Conservation (phyloP, 2,797 vertebrate species). For the Sebastes umbrosus region DNA sequence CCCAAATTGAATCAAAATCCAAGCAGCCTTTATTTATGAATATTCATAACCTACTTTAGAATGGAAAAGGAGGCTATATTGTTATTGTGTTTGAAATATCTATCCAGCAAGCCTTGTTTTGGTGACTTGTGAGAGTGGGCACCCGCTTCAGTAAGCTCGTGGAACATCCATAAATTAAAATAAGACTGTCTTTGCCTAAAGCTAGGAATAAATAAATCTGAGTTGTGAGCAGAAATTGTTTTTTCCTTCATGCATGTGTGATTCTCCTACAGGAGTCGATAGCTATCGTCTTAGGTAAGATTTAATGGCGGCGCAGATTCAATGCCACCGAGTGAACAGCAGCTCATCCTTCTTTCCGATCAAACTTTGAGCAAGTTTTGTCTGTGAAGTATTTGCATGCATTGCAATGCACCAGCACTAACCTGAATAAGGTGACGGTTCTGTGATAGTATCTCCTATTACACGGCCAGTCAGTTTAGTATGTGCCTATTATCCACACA, state of each 20-base stretch:
- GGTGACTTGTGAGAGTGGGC: conserved; percentile 68
- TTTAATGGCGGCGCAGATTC: conserved; percentile 68
- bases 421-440: neutral
- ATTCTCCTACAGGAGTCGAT: conserved; percentile 70
- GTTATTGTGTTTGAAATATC: conserved; percentile 70
- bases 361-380: conserved; percentile 37
- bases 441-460: neutral
- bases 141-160: conserved; percentile 68
- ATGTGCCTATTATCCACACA: conserved; percentile 3
- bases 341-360: conserved; percentile 39
- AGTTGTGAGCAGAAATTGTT: conserved; percentile 75
- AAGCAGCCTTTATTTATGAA: conserved; percentile 68
- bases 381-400: conserved; percentile 23
- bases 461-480: conserved; percentile 2
- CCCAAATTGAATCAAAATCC: conserved; percentile 65
- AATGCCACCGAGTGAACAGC: conserved; percentile 42
- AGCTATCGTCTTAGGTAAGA: conserved; percentile 73
- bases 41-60: conserved; percentile 73
- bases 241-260: conserved; percentile 73
- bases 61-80: conserved; percentile 65
- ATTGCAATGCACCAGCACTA: neutral
- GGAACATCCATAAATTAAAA: conserved; percentile 80
- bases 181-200: conserved; percentile 77
- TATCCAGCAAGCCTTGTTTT: conserved; percentile 55
- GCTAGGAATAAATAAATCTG: conserved; percentile 82